Percentiles rank a stretch among this genome's conserved stretches.
Evolutionary conservation across 1,140 invertebrate genomes (phyloP).

Genomic region (Leptinotarsa defecta): DNA sequence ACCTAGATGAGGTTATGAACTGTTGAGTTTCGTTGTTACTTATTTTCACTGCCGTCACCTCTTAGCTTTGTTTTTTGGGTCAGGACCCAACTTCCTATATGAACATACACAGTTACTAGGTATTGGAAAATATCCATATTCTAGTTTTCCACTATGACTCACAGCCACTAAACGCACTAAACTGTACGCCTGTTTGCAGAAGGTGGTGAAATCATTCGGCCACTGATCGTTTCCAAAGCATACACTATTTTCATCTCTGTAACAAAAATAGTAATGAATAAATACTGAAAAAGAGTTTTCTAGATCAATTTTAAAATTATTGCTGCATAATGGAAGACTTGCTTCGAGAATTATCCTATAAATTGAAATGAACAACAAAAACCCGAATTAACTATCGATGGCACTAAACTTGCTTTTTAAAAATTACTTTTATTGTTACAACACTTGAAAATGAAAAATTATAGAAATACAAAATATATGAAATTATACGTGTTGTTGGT

Average conservation of each 20-base stretch:
- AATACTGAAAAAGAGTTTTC: too few relatives aligned
- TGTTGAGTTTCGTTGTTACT: background rate
- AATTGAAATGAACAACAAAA: too few relatives aligned
- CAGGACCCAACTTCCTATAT: constrained; percentile 13
- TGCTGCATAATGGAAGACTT: too few relatives aligned
- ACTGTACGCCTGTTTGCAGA: constrained; percentile 44
- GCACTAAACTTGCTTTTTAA: too few relatives aligned
- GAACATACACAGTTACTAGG: constrained; percentile 44
- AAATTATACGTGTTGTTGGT: too few relatives aligned
- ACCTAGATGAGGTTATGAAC: background rate
- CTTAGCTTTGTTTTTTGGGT: background rate
- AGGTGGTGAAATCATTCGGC: constrained; percentile 32
- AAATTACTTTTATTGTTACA: too few relatives aligned
- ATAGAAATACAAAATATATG: too few relatives aligned
- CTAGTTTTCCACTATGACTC: constrained; percentile 32
- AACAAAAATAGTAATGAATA: constrained; percentile 20
- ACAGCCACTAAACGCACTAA: constrained; percentile 39
- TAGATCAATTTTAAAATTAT: too few relatives aligned
- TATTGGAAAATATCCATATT: constrained; percentile 43
- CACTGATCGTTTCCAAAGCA: constrained; percentile 32
- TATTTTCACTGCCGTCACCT: background rate
- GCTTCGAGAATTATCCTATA: too few relatives aligned
- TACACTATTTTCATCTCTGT: constrained; percentile 25
- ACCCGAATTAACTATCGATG: too few relatives aligned
- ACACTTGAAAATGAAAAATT: too few relatives aligned